Conservation (phyloP, 2,113 vertebrate genomes). For the Ancistrus triradiatus region DNA sequence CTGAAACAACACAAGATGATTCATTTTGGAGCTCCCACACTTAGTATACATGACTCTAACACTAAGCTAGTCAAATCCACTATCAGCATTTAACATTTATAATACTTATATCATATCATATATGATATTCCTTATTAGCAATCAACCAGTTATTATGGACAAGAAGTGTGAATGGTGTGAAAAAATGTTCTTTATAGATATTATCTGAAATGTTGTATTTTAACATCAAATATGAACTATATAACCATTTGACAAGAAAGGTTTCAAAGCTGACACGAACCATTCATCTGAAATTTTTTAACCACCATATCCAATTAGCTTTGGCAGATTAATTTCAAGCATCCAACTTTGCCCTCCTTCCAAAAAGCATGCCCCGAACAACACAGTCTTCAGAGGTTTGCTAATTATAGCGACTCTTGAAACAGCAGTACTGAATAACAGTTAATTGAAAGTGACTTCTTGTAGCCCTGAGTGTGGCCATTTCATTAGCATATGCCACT, state of each 20-base stretch:
- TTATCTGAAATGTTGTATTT: no score
- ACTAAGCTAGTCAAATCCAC: no score
- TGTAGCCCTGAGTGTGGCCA: slow-evolving; percentile 28
- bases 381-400: slow-evolving; percentile 18
- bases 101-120: no score
- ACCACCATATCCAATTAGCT: slow-evolving; percentile 23
- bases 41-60: no score
- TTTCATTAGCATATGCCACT: slow-evolving; percentile 30
- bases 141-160: no score
- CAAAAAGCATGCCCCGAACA: slow-evolving; percentile 14
- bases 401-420: slow-evolving; percentile 24
- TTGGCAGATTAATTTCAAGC: not conserved
- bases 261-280: not conserved
- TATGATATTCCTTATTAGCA: no score
- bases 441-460: slow-evolving; percentile 40
- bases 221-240: not conserved
- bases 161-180: no score
- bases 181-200: no score
- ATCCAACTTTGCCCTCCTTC: slow-evolving; percentile 9
- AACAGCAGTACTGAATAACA: slow-evolving; percentile 11
- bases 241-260: not conserved
- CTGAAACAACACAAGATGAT: no score
- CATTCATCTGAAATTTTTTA: not conserved
- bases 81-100: no score
- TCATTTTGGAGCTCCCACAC: no score